These are phyloP conservation scores for Eremobia ochroleuca DNA, from an alignment of 2,888 invertebrate species.

Conservation along the genomic window DNA sequence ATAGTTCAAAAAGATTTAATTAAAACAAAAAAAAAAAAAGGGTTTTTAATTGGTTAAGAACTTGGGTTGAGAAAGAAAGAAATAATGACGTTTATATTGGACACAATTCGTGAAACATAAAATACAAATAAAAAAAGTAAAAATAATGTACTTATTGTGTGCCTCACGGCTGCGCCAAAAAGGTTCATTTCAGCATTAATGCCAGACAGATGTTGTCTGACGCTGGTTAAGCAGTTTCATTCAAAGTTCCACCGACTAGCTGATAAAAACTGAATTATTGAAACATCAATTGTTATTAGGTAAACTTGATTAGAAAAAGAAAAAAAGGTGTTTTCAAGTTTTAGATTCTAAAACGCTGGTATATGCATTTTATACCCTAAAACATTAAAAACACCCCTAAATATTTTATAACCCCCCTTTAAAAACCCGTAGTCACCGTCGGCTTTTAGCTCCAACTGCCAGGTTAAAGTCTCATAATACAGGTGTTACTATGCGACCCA, in stretches of 20 bases:
- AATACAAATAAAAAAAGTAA: too few species aligned
- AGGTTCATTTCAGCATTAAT: too few species aligned
- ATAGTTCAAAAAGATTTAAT: background rate
- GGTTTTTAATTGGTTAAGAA: background rate
- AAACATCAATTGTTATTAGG: too few species aligned
- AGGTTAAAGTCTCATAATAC: slow-evolving; percentile 58
- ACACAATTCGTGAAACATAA: too few species aligned
- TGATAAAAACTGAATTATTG: background rate
- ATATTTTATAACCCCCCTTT: slow-evolving; percentile 17
- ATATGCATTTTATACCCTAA: background rate
- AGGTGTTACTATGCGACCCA: slow-evolving; percentile 70
- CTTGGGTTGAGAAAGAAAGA: background rate
- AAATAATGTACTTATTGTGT: too few species aligned
- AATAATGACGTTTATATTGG: too few species aligned
- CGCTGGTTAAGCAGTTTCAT: background rate
- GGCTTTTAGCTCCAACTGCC: slow-evolving; percentile 29
- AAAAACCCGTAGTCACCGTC: slow-evolving; percentile 14
- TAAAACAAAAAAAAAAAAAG: too few species aligned
- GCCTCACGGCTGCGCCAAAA: too few species aligned
- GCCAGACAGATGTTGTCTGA: too few species aligned
- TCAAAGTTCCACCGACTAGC: background rate
- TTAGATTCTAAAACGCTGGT: background rate
- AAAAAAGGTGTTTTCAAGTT: background rate
- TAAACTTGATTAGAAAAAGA: background rate
- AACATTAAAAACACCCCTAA: background rate